Evolutionary conservation across 2,888 invertebrate species (phyloP).

Genomic region (Morpho deidamia): DNA sequence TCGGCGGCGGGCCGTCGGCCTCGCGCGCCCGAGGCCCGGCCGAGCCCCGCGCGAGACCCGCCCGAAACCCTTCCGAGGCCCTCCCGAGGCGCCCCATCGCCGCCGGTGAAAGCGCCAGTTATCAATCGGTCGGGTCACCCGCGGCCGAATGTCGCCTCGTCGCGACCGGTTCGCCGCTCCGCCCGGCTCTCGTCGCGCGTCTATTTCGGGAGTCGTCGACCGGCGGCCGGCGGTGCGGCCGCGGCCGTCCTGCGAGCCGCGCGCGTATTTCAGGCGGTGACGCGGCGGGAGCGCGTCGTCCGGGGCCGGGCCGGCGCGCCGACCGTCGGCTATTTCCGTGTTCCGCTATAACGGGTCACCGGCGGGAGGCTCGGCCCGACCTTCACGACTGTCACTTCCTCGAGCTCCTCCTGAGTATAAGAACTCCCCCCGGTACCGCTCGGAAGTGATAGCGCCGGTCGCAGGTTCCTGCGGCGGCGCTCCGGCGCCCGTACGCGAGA

Average conservation of each 20-base stretch:
- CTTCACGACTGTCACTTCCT: conserved; percentile 3
- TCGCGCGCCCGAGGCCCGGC: conserved; percentile 14
- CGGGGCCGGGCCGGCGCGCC: conserved; percentile 16
- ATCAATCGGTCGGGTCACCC: conserved; percentile 66
- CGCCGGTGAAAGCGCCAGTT: conserved; percentile 58
- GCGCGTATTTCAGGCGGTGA: too few species aligned
- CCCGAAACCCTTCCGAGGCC: background rate
- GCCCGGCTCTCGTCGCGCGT: conserved; percentile 63
- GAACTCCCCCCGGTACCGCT: too few species aligned
- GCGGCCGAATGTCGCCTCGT: conserved; percentile 47
- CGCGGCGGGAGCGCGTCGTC: too few species aligned
- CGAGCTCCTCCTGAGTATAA: too few species aligned
- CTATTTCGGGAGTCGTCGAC: conserved; percentile 77
- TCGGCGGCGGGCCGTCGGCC: conserved; percentile 6
- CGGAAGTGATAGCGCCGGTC: background rate
- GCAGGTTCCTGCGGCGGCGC: background rate
- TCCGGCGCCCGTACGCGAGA: too few species aligned
- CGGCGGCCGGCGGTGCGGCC: conserved; percentile 60
- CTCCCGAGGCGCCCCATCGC: conserved; percentile 19
- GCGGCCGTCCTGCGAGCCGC: conserved; percentile 11
- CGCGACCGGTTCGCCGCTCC: conserved; percentile 68
- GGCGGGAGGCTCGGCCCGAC: background rate
- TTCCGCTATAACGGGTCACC: background rate
- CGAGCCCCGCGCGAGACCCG: conserved; percentile 19
- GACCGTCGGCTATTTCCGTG: conserved; percentile 32